Percentiles rank a stretch among this genome's conserved stretches.
phyloP scores from a whole-genome alignment of 2,113 vertebrate species.

The Eretmochelys imbricata region DNA sequence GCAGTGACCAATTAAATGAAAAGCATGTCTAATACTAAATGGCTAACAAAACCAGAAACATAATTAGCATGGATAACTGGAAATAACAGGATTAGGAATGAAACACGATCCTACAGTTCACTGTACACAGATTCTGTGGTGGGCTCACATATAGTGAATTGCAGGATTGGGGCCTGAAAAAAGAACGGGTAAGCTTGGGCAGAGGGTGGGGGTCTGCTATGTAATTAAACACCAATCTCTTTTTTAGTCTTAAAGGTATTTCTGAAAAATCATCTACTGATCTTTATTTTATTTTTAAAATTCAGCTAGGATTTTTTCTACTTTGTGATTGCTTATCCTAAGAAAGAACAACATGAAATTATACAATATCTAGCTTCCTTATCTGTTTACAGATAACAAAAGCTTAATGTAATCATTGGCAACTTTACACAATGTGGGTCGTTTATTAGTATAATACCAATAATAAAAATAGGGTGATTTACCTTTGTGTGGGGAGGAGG shows the following conservation, averaged over 20 bases:
- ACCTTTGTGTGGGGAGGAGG: background rate
- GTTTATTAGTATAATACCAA: background rate
- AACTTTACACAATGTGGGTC: background rate
- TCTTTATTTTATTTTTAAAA: background rate
- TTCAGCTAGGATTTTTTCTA: background rate
- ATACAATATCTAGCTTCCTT: background rate
- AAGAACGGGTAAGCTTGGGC: background rate
- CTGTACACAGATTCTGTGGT: background rate
- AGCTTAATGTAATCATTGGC: background rate
- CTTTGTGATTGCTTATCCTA: background rate
- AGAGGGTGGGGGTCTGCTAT: background rate
- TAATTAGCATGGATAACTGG: slow-evolving; percentile 25
- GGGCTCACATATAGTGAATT: background rate
- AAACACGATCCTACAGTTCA: slow-evolving; percentile 6
- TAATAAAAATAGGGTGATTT: background rate
- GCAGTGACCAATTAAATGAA: slow-evolving; percentile 37
- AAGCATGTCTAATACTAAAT: slow-evolving; percentile 49
- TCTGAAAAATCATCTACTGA: background rate
- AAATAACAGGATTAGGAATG: slow-evolving; percentile 48
- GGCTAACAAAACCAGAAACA: slow-evolving; percentile 25
- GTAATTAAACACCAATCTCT: background rate
- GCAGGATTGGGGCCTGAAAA: background rate
- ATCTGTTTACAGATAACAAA: slow-evolving; percentile 17
- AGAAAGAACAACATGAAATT: background rate
- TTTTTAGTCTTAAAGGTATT: background rate